These are phyloP conservation scores for Pleuronectes platessa DNA, from an alignment of 2,113 vertebrate species.

Conservation along the genomic window DNA sequence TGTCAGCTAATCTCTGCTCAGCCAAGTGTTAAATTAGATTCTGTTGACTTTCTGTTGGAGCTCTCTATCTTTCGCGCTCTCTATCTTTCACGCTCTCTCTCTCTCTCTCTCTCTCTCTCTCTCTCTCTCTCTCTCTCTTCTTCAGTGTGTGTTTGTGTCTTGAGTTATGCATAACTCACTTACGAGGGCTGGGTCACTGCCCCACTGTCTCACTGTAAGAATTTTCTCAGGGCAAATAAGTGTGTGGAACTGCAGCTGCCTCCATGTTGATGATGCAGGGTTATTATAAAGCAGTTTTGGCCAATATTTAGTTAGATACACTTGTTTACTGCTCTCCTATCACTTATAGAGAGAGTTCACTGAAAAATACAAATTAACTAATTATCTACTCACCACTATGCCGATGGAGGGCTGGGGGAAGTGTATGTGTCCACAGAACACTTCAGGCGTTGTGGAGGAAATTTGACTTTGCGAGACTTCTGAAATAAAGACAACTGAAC, in stretches of 20 bases:
- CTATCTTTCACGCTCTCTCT: neutral
- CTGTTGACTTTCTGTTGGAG: slow-evolving; percentile 72
- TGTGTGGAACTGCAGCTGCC: neutral
- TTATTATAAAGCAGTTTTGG: neutral
- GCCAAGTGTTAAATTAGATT: slow-evolving; percentile 84
- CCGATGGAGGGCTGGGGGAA: too few relatives aligned
- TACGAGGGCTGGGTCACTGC: slow-evolving; percentile 60
- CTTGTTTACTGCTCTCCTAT: too few relatives aligned
- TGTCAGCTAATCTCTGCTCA: slow-evolving; percentile 81
- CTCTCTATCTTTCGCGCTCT: too few relatives aligned
- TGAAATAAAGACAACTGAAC: too few relatives aligned
- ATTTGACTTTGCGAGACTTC: too few relatives aligned
- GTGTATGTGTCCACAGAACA: too few relatives aligned
- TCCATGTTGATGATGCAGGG: slow-evolving; percentile 10
- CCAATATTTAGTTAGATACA: too few relatives aligned
- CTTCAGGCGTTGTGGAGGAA: too few relatives aligned
- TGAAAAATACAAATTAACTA: too few relatives aligned
- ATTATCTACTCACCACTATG: too few relatives aligned
- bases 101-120: neutral
- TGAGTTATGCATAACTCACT: slow-evolving; percentile 47
- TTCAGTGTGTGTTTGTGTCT: slow-evolving; percentile 4
- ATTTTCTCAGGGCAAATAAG: neutral
- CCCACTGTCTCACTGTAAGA: slow-evolving; percentile 43
- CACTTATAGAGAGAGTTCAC: too few relatives aligned
- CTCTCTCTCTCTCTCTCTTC: too few relatives aligned